Evolutionary conservation across 2,113 vertebrate genomes (phyloP), one percentile per base, ranked within the genome.

Genomic region (Pimephales promelas): DNA sequence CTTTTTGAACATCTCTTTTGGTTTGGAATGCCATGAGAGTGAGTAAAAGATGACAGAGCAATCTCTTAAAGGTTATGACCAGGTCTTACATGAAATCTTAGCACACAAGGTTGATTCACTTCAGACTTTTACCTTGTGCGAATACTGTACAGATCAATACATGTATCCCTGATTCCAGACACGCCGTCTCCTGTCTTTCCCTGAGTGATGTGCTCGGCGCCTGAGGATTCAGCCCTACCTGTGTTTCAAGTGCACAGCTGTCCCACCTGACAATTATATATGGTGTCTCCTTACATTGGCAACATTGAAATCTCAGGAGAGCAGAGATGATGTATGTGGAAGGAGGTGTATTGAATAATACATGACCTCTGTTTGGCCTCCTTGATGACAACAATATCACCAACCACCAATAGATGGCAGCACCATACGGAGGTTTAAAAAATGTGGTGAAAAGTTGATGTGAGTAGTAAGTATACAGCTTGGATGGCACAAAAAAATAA

Each of bases 321-420:
- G 10, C 75, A 77, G 54, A 59, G 10, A 31, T 34, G 59, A 66
- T 34, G 59, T 11, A 34, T 79, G 24, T 26, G 7, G 77, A 66
- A 49, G 36, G 75, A 43, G 31, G 76, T 16, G 11, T 18, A 20
- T 3, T 62, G 56, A 62, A 47, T 79, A 79, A 47, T 47, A 18
- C 40, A 47, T 47, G 57, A 79, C 8, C 43, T 13, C 18, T 34
- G 34, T 74, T 31, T 22, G 36, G 26, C 54, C 54, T 34, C 57
- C 26, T 62, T 57, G 74, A 83, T 87, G 87, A 83, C 75, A 0
- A 16, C 70, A 83, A 80, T 62, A 64, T 85, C 9, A 3, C 54
- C 34, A 82, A 78, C 83, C 85, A 90, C 85, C 92, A 91, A 89
- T 86, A 93, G 93, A 91, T 90, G 94, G 92, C 93, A 93, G 91